Percentiles rank a stretch among this genome's conserved stretches.
phyloP scores from a whole-genome alignment of 2,888 invertebrate genomes.

The Lithodes maja region DNA sequence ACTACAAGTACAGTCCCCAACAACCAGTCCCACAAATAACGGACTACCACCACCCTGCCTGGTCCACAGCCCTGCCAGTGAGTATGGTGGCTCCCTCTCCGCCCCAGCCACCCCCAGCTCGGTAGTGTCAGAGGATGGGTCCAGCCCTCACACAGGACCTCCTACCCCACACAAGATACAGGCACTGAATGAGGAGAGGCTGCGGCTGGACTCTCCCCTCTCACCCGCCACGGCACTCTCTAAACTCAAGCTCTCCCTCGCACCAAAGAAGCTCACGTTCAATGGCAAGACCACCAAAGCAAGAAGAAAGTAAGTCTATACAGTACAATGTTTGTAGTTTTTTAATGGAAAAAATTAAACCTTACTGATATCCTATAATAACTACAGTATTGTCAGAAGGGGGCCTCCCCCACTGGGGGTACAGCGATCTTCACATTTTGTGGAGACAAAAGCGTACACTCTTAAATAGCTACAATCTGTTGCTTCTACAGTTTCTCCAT shows the following conservation, averaged over 20 bases:
- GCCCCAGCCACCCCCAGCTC: conserved; percentile 39
- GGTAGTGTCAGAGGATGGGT: conserved; percentile 39
- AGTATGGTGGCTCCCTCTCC: neutral
- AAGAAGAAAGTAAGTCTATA: conserved; percentile 55
- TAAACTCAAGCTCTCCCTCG: conserved; percentile 60
- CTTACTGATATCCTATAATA: too few relatives aligned
- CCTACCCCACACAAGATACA: conserved; percentile 67
- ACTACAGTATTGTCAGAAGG: too few relatives aligned
- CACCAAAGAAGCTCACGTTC: conserved; percentile 58
- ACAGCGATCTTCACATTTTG: neutral
- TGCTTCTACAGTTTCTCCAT: too few relatives aligned
- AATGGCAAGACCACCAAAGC: conserved; percentile 56
- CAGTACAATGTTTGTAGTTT: too few relatives aligned
- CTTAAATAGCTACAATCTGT: too few relatives aligned
- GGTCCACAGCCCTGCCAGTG: conserved; percentile 8
- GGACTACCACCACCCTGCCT: conserved; percentile 5
- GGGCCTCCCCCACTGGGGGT: neutral
- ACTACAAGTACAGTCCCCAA: conserved; percentile 48
- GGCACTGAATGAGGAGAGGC: conserved; percentile 62
- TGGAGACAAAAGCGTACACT: too few relatives aligned
- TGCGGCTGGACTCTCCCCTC: conserved; percentile 64
- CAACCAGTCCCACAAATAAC: conserved; percentile 8
- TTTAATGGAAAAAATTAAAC: too few relatives aligned
- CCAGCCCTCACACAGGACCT: conserved; percentile 56
- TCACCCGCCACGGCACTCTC: conserved; percentile 56